Percentiles rank a stretch among this genome's conserved stretches.
phyloP scores from a whole-genome alignment of 2,113 vertebrate genomes.

The Odontophorus gujanensis region DNA sequence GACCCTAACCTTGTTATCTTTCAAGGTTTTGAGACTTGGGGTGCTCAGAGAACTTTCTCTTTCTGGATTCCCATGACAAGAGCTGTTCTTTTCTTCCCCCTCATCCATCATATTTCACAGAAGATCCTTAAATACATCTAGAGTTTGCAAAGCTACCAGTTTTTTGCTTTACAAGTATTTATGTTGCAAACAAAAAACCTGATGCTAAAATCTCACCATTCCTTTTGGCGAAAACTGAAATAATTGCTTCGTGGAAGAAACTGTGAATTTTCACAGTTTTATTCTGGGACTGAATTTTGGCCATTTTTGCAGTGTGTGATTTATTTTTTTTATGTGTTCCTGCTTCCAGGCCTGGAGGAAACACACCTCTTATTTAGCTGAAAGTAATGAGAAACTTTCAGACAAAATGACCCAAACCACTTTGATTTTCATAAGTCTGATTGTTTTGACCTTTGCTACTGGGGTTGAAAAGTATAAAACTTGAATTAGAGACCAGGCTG shows the following conservation, averaged over 20 bases:
- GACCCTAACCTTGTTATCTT: slow-evolving; percentile 16
- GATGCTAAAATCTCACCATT: slow-evolving; percentile 73
- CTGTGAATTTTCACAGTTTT: slow-evolving; percentile 74
- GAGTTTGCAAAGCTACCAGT: slow-evolving; percentile 62
- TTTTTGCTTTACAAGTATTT: slow-evolving; percentile 64
- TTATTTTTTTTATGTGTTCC: not conserved
- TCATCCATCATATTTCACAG: slow-evolving; percentile 68
- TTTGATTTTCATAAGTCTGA: not conserved
- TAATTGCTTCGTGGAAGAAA: slow-evolving; percentile 72
- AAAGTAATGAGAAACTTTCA: not conserved
- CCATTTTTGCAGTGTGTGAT: slow-evolving; percentile 60
- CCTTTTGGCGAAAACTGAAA: slow-evolving; percentile 69
- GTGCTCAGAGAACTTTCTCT: slow-evolving; percentile 33
- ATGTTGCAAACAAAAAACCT: slow-evolving; percentile 70
- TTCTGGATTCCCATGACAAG: slow-evolving; percentile 41
- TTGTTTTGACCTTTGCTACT: not conserved
- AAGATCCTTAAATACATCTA: slow-evolving; percentile 63
- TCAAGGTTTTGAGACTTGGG: slow-evolving; percentile 22
- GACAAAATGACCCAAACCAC: not conserved
- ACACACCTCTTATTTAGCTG: slow-evolving; percentile 28
- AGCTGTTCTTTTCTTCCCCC: slow-evolving; percentile 63
- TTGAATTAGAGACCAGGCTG: not conserved
- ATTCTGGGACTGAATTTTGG: slow-evolving; percentile 72
- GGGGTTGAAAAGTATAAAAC: not conserved
- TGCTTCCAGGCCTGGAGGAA: slow-evolving; percentile 41